Evolutionary conservation across 1,140 invertebrate genomes (phyloP).

Genomic region (Cydia strobilella): DNA sequence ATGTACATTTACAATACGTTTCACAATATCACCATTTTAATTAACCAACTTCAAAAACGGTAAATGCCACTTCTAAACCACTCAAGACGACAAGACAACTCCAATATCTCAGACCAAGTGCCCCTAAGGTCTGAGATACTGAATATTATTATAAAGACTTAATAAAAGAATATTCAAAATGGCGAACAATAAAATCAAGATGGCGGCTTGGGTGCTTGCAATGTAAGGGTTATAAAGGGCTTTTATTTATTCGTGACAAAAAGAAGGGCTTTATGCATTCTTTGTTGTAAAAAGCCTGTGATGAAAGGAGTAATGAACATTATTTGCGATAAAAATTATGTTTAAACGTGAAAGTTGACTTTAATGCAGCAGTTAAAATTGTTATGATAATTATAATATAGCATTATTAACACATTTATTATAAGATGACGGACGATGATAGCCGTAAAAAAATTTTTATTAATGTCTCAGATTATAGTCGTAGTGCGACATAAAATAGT

Average conservation of each 20-base stretch:
- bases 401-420: not conserved
- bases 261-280: not conserved
- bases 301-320: slow-evolving; percentile 9
- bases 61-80: slow-evolving; percentile 16
- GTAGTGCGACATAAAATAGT: no score
- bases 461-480: no score
- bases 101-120: slow-evolving; percentile 28
- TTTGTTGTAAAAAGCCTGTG: not conserved
- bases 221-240: slow-evolving; percentile 40
- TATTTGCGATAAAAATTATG: slow-evolving; percentile 6
- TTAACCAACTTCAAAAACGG: not conserved
- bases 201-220: slow-evolving; percentile 64
- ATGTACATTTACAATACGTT: not conserved
- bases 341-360: not conserved
- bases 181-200: slow-evolving; percentile 64
- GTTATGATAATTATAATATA: not conserved
- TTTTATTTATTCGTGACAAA: slow-evolving; percentile 24
- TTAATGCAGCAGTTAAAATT: not conserved
- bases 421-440: not conserved
- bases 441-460: not conserved
- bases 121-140: slow-evolving; percentile 11
- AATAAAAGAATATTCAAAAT: slow-evolving; percentile 64
- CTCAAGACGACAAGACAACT: slow-evolving; percentile 12
- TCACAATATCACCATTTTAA: not conserved
- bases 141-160: slow-evolving; percentile 50